Conservation (phyloP, 2,113 vertebrate species). For the Rutilus rutilus region DNA sequence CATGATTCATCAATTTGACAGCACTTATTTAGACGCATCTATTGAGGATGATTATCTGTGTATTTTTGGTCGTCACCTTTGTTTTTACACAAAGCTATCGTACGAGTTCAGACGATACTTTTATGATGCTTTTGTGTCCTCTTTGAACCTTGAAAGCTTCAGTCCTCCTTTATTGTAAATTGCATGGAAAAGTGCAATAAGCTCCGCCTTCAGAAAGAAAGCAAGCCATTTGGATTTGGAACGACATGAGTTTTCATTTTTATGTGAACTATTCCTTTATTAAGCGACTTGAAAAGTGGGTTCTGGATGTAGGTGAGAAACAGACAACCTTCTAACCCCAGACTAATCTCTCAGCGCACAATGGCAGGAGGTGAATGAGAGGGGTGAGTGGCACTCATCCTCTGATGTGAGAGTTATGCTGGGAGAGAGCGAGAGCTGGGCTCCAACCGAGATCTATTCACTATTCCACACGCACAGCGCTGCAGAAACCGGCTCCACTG, state of each 20-base stretch:
- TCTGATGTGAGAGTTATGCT: slow-evolving; percentile 62
- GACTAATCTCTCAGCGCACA: slow-evolving; percentile 63
- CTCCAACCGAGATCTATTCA: slow-evolving; percentile 63
- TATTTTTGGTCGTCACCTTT: too few species aligned
- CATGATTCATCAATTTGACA: too few species aligned
- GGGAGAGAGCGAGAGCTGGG: slow-evolving; percentile 56
- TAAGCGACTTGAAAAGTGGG: slow-evolving; percentile 65
- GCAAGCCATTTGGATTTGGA: background rate
- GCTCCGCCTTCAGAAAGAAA: background rate
- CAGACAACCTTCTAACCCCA: slow-evolving; percentile 77
- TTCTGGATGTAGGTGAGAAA: slow-evolving; percentile 76
- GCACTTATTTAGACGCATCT: too few species aligned
- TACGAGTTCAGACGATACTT: background rate
- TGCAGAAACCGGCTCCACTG: slow-evolving; percentile 31
- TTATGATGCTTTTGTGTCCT: background rate
- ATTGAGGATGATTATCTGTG: too few species aligned
- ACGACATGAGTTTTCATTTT: background rate
- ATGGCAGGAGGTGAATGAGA: slow-evolving; percentile 58
- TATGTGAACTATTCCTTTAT: background rate
- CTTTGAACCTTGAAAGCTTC: background rate
- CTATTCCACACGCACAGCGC: slow-evolving; percentile 62
- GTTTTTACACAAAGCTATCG: background rate
- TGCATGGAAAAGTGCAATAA: background rate
- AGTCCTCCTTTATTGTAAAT: background rate
- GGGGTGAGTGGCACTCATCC: slow-evolving; percentile 61